Conservation (phyloP, 2,888 invertebrate genomes). For the Tipula lateralis region DNA sequence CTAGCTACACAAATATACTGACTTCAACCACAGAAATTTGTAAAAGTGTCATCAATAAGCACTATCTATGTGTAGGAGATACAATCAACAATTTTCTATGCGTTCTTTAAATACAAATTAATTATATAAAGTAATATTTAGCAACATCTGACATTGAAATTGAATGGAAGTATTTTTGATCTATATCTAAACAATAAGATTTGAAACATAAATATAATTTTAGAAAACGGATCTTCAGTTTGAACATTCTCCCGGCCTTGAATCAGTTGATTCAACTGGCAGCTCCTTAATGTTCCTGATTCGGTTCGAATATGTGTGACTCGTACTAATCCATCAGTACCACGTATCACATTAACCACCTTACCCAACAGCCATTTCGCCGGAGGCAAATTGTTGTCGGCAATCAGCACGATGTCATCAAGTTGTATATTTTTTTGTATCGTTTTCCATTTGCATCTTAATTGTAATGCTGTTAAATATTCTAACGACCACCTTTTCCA, state of each 20-base stretch:
- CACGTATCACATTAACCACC: conserved; percentile 37
- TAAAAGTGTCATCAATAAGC: too few species aligned
- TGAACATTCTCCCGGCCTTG: not conserved
- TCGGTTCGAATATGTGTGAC: conserved; percentile 33
- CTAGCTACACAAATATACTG: too few species aligned
- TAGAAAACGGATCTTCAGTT: too few species aligned
- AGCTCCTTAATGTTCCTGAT: not conserved
- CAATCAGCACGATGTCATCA: conserved; percentile 37
- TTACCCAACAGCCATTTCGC: conserved; percentile 38
- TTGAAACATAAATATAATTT: too few species aligned
- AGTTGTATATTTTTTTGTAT: conserved; percentile 30
- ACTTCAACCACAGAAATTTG: too few species aligned
- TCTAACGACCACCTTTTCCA: conserved; percentile 38
- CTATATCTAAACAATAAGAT: too few species aligned
- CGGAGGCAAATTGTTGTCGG: conserved; percentile 36
- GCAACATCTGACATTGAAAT: too few species aligned
- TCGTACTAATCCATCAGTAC: conserved; percentile 38
- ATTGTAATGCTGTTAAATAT: conserved; percentile 37
- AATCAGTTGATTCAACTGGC: not conserved
- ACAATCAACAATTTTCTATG: too few species aligned
- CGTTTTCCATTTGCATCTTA: conserved; percentile 36
- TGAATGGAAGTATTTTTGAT: too few species aligned
- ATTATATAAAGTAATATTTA: too few species aligned
- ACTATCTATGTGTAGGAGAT: too few species aligned
- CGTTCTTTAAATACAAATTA: too few species aligned